Percentiles rank a stretch among this genome's conserved stretches.
Evolutionary conservation across 1,140 invertebrate species (phyloP).

Genomic region (Conopomorpha cramerella): DNA sequence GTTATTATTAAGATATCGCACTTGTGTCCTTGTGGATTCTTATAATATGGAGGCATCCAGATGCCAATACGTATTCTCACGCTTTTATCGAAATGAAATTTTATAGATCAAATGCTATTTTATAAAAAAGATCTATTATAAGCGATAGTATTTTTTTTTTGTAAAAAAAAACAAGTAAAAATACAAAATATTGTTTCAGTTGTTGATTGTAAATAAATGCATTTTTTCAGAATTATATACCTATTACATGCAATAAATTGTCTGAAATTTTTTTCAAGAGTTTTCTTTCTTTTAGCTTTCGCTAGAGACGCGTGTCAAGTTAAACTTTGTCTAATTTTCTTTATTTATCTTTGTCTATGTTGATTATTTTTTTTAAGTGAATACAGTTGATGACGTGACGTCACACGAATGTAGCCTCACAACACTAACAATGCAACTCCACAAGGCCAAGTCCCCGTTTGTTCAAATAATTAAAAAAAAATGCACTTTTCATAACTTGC

Average conservation of each 20-base stretch:
- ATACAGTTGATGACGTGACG: slow-evolving; percentile 58
- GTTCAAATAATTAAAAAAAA: slow-evolving; percentile 45
- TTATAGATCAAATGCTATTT: slow-evolving; percentile 36
- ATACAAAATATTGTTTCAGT: slow-evolving; percentile 51
- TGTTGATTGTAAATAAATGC: slow-evolving; percentile 57
- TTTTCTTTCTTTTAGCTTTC: slow-evolving; percentile 45
- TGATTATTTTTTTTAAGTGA: slow-evolving; percentile 17
- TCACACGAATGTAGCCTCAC: slow-evolving; percentile 51
- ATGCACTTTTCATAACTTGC: slow-evolving; percentile 55
- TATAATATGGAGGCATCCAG: slow-evolving; percentile 25
- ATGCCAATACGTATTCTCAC: slow-evolving; percentile 48
- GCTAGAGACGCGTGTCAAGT: not conserved
- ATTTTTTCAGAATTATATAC: slow-evolving; percentile 44
- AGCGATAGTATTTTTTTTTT: slow-evolving; percentile 43
- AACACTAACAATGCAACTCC: slow-evolving; percentile 57
- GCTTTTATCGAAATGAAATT: slow-evolving; percentile 39
- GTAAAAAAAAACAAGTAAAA: no score
- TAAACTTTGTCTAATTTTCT: slow-evolving; percentile 13
- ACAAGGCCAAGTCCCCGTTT: slow-evolving; percentile 61
- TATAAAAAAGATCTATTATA: slow-evolving; percentile 35
- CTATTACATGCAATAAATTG: slow-evolving; percentile 52
- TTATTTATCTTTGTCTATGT: slow-evolving; percentile 9
- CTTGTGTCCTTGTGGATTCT: slow-evolving; percentile 61
- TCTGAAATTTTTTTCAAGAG: slow-evolving; percentile 47
- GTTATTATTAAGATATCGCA: slow-evolving; percentile 47